These are phyloP conservation scores for Brachionichthys hirsutus DNA, from an alignment of 2,113 vertebrate genomes.

Conservation along the genomic window DNA sequence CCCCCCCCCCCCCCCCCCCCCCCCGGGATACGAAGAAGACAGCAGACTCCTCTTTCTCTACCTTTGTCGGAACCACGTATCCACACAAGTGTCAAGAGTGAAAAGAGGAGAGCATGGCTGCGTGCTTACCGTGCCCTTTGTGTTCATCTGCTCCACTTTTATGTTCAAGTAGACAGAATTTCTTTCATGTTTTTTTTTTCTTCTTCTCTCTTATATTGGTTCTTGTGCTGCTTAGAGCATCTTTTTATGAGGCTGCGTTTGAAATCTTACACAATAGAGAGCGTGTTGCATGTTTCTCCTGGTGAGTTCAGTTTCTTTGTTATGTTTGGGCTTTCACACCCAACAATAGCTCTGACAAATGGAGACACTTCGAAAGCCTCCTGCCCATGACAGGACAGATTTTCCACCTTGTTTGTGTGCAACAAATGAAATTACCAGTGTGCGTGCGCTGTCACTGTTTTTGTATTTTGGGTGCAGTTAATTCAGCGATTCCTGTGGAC, in stretches of 20 bases:
- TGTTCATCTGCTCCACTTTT: conserved; percentile 41
- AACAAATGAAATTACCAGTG: background rate
- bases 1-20: no score
- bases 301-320: conserved; percentile 34
- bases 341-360: conserved; percentile 42
- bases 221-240: conserved; percentile 3
- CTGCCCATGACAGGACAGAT: conserved; percentile 42
- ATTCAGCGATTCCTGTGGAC: conserved; percentile 11
- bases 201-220: background rate
- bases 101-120: conserved; percentile 37
- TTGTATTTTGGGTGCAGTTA: conserved; percentile 1
- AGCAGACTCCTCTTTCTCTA: conserved; percentile 44
- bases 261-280: conserved; percentile 46
- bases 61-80: conserved; percentile 36
- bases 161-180: conserved; percentile 46
- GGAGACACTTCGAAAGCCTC: conserved; percentile 24
- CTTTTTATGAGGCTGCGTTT: conserved; percentile 24
- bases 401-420: conserved; percentile 29
- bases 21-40: conserved; percentile 48
- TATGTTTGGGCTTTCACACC: conserved; percentile 30
- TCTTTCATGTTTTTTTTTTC: conserved; percentile 26
- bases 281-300: background rate
- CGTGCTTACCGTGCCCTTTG: conserved; percentile 48
- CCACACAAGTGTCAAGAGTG: conserved; percentile 47
- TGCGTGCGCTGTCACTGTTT: no score